Percentiles rank a stretch among this genome's conserved stretches.
Conservation (phyloP, 1,140 invertebrate species). For the Bombus pyrosoma region DNA sequence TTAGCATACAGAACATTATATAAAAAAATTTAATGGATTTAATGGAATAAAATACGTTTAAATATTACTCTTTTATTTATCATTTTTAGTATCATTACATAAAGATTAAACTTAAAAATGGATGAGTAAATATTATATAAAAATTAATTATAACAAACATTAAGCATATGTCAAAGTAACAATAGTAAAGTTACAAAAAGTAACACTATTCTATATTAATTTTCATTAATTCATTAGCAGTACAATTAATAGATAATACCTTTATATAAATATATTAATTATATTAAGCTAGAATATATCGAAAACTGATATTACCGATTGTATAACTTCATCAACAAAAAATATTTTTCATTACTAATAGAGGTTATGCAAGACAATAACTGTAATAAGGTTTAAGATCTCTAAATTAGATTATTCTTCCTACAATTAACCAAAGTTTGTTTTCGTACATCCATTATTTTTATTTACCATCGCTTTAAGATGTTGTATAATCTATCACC, state of each 20-base stretch:
- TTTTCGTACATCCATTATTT: background rate
- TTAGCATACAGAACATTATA: background rate
- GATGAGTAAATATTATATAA: background rate
- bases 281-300: background rate
- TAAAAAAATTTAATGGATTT: no score
- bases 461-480: slow-evolving; percentile 10
- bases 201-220: background rate
- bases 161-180: background rate
- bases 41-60: background rate
- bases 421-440: background rate
- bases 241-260: background rate
- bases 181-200: background rate
- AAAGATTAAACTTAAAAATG: background rate
- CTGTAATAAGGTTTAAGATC: background rate
- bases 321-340: background rate
- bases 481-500: background rate
- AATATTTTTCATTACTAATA: background rate
- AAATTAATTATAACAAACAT: background rate
- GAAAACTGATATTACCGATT: background rate
- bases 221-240: background rate
- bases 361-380: slow-evolving; percentile 29
- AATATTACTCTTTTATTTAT: background rate
- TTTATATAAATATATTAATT: background rate
- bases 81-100: no score
- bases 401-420: background rate